A percentile compares a stretch with the other conserved stretches of the same genome.
Conservation (phyloP, 2,113 vertebrate species). For the Oncorhynchus gorbuscha region DNA sequence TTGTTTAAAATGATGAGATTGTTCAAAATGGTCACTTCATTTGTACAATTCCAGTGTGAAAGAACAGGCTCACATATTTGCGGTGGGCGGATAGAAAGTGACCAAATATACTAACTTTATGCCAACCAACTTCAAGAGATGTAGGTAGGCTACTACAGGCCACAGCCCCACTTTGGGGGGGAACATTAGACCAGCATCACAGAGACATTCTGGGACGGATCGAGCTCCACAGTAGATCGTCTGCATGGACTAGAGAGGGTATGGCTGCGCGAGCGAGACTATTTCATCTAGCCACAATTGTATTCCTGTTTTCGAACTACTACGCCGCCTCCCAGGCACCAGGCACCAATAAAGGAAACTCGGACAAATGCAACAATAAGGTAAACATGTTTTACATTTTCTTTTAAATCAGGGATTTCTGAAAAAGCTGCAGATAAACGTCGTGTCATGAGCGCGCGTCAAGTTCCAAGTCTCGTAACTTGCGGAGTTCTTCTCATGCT, state of each 20-base stretch:
- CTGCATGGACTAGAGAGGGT: slow-evolving; percentile 48
- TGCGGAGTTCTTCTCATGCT: no score
- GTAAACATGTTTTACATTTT: slow-evolving; percentile 15
- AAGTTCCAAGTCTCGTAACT: no score
- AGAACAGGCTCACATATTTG: no score
- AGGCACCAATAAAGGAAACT: slow-evolving; percentile 39
- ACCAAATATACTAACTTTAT: neutral
- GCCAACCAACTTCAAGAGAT: neutral
- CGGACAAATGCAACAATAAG: slow-evolving; percentile 54
- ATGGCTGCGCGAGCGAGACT: slow-evolving; percentile 75
- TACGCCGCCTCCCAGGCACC: slow-evolving; percentile 50
- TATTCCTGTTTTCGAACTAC: slow-evolving; percentile 56
- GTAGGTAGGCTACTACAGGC: neutral
- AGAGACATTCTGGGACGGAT: neutral
- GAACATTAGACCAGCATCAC: neutral
- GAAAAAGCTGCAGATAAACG: no score
- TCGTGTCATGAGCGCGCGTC: no score
- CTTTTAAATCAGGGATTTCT: neutral
- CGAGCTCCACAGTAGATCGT: slow-evolving; percentile 30
- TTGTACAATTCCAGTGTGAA: no score
- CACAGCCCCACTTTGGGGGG: slow-evolving; percentile 34
- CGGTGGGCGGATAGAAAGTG: no score
- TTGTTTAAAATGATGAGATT: no score
- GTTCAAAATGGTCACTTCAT: no score
- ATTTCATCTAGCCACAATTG: slow-evolving; percentile 62